These are phyloP conservation scores for Pyrrhosoma nymphula DNA, from an alignment of 2,888 invertebrate genomes.

Conservation along the genomic window DNA sequence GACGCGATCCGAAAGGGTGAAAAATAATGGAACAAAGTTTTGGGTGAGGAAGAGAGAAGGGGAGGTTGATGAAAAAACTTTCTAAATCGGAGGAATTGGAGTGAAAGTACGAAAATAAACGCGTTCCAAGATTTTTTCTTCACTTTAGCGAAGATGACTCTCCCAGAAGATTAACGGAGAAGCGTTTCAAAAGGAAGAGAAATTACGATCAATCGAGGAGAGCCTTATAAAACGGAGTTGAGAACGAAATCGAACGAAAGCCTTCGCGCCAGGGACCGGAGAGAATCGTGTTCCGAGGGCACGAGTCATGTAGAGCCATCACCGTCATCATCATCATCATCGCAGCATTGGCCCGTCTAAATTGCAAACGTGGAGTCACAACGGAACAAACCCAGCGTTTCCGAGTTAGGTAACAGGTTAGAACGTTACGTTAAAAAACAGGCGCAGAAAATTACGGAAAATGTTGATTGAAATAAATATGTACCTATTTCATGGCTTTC, in stretches of 20 bases:
- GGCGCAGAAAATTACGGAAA: too few relatives aligned
- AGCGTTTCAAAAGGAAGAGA: not conserved
- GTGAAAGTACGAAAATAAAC: constrained; percentile 1
- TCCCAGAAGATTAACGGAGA: not conserved
- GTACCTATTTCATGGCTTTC: too few relatives aligned
- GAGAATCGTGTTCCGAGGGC: not conserved
- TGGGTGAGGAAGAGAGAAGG: not conserved
- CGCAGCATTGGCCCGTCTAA: not conserved
- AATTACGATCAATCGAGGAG: not conserved
- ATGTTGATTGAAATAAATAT: too few relatives aligned
- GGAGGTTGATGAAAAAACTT: not conserved
- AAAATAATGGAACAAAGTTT: not conserved
- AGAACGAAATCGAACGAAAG: not conserved
- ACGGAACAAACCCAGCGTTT: not conserved
- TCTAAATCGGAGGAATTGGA: not conserved
- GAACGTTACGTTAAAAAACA: too few relatives aligned
- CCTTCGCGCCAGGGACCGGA: not conserved
- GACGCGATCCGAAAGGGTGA: not conserved
- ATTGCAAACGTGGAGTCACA: not conserved
- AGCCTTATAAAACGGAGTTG: not conserved
- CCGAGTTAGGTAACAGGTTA: too few relatives aligned
- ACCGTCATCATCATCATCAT: not conserved
- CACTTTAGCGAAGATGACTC: not conserved
- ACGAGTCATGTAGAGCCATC: not conserved
- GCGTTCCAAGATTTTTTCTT: not conserved